Conservation (phyloP, 2,797 vertebrate species). For the Hypotaenidia okinawae region DNA sequence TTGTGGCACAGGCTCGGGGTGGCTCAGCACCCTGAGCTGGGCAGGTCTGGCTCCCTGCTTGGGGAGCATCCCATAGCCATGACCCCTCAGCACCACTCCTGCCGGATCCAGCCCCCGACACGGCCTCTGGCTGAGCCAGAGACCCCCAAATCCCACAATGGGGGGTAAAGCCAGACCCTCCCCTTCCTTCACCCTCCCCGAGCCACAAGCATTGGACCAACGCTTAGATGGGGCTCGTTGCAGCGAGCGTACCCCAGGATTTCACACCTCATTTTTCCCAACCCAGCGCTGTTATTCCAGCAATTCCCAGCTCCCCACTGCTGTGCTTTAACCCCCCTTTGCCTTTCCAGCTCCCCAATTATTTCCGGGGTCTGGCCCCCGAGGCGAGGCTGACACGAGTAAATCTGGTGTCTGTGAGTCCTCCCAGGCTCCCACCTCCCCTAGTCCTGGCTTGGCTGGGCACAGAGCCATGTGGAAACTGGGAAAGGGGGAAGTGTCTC, state of each 20-base stretch:
- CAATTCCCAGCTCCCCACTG: background rate
- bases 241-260: background rate
- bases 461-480: background rate
- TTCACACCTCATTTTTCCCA: background rate
- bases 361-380: background rate
- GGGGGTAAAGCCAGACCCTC: background rate
- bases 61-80: background rate
- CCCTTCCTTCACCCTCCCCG: background rate
- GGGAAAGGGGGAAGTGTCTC: background rate
- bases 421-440: background rate
- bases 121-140: background rate
- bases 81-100: fast-evolving
- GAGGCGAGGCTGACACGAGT: background rate
- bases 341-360: background rate
- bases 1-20: background rate
- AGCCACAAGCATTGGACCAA: fast-evolving
- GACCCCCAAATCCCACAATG: fast-evolving
- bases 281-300: background rate
- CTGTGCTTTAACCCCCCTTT: background rate
- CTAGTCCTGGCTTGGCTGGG: background rate
- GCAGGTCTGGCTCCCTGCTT: background rate
- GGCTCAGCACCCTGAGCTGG: background rate
- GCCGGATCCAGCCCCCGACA: background rate
- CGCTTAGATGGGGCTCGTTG: fast-evolving
- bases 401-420: background rate